A percentile compares a stretch with the other conserved stretches of the same genome.
Evolutionary conservation across 2,797 vertebrate species (phyloP).

Genomic region (Manis javanica): DNA sequence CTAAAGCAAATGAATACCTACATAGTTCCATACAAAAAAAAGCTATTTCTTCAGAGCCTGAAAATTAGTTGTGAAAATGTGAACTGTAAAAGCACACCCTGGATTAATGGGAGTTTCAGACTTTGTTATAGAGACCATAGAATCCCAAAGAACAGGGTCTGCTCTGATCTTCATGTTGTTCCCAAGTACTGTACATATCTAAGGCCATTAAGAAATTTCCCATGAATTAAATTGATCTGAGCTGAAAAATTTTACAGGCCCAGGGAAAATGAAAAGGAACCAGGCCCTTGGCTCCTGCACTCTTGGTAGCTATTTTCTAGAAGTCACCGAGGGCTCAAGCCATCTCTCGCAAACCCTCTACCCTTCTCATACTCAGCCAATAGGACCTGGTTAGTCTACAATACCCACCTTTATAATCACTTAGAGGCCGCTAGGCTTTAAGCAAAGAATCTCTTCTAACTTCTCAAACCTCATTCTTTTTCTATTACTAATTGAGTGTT

Average conservation of each 20-base stretch:
- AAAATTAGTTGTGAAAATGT: slow-evolving; percentile 39
- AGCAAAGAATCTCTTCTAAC: slow-evolving; percentile 53
- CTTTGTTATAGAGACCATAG: background rate
- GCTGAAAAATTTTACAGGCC: slow-evolving; percentile 24
- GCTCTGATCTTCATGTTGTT: background rate
- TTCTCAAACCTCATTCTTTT: slow-evolving; percentile 57
- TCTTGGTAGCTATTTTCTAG: background rate
- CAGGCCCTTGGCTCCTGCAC: background rate
- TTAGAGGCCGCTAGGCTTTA: slow-evolving; percentile 25
- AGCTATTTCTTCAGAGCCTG: slow-evolving; percentile 1
- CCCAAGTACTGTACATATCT: background rate
- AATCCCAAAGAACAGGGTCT: background rate
- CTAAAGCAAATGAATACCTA: slow-evolving; percentile 32
- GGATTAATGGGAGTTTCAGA: background rate
- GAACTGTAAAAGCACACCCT: background rate
- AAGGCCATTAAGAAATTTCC: background rate
- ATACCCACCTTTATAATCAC: background rate
- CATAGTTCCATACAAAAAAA: background rate
- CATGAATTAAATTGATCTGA: background rate
- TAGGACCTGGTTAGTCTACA: background rate
- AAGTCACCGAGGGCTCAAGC: background rate
- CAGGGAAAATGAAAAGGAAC: slow-evolving; percentile 22
- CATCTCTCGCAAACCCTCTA: background rate
- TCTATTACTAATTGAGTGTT: slow-evolving; percentile 69
- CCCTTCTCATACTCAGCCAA: background rate